Percentiles rank a stretch among this genome's conserved stretches.
phyloP scores from a whole-genome alignment of 2,888 invertebrate genomes.

The Yponomeuta evonymella region DNA sequence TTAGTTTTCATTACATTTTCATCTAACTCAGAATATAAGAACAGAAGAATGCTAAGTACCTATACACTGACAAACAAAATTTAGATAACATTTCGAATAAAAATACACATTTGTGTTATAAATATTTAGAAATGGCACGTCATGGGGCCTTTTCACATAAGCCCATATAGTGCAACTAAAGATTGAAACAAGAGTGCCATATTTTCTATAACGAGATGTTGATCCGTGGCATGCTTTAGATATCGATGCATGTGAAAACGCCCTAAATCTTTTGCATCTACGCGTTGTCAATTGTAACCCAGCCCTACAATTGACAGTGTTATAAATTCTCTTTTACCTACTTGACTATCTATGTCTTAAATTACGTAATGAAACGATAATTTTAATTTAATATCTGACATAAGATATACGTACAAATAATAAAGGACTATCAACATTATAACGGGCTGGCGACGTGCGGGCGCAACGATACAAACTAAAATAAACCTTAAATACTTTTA shows the following conservation, averaged over 20 bases:
- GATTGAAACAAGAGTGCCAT: too few species aligned
- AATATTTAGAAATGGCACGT: conserved; percentile 44
- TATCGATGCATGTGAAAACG: background rate
- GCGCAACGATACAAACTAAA: too few species aligned
- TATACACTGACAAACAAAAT: too few species aligned
- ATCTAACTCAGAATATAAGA: too few species aligned
- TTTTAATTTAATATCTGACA: too few species aligned
- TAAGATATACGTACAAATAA: too few species aligned
- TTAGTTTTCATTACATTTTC: too few species aligned
- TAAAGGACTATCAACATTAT: too few species aligned
- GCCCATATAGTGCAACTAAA: background rate
- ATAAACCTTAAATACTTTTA: too few species aligned
- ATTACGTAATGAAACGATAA: background rate
- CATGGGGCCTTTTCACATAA: conserved; percentile 20
- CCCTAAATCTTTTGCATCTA: conserved; percentile 38
- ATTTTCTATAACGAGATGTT: too few species aligned
- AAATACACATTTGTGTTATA: background rate
- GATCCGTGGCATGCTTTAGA: background rate
- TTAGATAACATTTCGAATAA: background rate
- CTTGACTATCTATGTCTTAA: background rate
- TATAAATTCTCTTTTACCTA: background rate
- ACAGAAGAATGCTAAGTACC: too few species aligned
- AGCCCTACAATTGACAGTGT: conserved; percentile 66
- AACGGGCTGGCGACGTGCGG: too few species aligned
- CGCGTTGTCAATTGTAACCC: conserved; percentile 62